phyloP scores from a whole-genome alignment of 2,113 vertebrate genomes.

The Calonectris borealis region DNA sequence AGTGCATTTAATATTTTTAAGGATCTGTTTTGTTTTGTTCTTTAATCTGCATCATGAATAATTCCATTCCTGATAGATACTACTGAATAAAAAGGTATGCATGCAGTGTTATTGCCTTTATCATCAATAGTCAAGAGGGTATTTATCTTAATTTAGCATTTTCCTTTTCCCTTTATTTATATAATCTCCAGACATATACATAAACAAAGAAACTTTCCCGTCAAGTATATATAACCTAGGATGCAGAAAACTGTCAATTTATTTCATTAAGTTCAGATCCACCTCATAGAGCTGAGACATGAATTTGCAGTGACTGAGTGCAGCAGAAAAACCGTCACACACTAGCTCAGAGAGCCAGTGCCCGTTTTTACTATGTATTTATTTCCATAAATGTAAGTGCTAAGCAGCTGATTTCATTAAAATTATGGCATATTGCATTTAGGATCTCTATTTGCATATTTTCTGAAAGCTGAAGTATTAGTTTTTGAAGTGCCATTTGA shows the following conservation, averaged over 20 bases:
- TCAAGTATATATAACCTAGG: slow-evolving; percentile 18
- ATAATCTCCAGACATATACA: not conserved
- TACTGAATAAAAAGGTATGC: not conserved
- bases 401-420: slow-evolving; percentile 70
- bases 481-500: slow-evolving; percentile 64
- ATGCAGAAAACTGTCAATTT: slow-evolving; percentile 23
- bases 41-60: not conserved
- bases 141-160: not conserved
- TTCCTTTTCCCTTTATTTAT: not conserved
- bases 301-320: slow-evolving; percentile 60
- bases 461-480: slow-evolving; percentile 61
- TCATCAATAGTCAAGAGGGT: not conserved
- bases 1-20: not conserved
- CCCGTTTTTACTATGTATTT: slow-evolving; percentile 48
- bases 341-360: slow-evolving; percentile 21
- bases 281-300: slow-evolving; percentile 22
- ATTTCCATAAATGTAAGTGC: slow-evolving; percentile 59
- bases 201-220: not conserved
- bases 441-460: slow-evolving; percentile 66
- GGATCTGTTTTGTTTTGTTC: not conserved
- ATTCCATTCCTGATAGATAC: not conserved
- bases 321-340: slow-evolving; percentile 22
- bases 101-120: not conserved
- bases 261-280: slow-evolving; percentile 61
- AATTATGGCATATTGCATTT: slow-evolving; percentile 55